Evolutionary conservation across 2,113 vertebrate genomes (phyloP).

Genomic region (Cryptotis parvus): DNA sequence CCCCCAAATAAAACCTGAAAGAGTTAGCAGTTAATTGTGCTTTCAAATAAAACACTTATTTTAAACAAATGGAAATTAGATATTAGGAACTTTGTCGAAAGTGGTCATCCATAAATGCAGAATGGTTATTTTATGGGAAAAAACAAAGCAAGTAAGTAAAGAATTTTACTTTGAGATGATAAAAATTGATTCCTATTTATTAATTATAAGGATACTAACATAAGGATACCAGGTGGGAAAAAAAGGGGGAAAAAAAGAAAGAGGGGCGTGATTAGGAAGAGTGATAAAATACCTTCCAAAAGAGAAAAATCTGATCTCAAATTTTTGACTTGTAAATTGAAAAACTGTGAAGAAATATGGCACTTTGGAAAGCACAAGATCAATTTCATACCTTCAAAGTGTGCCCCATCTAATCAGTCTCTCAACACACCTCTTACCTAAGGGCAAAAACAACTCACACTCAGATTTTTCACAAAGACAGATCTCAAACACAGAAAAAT

Average conservation of each 20-base stretch:
- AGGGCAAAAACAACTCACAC: constrained; percentile 23
- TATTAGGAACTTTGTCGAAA: background rate
- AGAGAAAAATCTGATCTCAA: background rate
- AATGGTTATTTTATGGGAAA: background rate
- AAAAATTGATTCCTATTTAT: constrained; percentile 6
- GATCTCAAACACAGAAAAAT: background rate
- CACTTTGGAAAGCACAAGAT: constrained; percentile 30
- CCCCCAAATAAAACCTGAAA: constrained; percentile 16
- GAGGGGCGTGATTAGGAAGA: background rate
- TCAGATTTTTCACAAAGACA: background rate
- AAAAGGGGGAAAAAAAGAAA: background rate
- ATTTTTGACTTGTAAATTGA: constrained; percentile 2
- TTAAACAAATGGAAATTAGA: background rate
- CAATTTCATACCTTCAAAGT: constrained; percentile 28
- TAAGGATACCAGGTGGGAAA: background rate
- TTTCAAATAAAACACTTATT: constrained; percentile 31
- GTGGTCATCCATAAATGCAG: background rate
- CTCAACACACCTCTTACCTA: constrained; percentile 18
- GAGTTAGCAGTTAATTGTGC: constrained; percentile 60
- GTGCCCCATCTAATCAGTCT: background rate
- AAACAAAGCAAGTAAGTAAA: constrained; percentile 28
- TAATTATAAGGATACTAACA: no score
- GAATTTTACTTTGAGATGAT: background rate
- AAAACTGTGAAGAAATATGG: background rate
- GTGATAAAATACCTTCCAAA: background rate